Conservation (phyloP, 2,113 vertebrate species). For the Alligator sinensis region DNA sequence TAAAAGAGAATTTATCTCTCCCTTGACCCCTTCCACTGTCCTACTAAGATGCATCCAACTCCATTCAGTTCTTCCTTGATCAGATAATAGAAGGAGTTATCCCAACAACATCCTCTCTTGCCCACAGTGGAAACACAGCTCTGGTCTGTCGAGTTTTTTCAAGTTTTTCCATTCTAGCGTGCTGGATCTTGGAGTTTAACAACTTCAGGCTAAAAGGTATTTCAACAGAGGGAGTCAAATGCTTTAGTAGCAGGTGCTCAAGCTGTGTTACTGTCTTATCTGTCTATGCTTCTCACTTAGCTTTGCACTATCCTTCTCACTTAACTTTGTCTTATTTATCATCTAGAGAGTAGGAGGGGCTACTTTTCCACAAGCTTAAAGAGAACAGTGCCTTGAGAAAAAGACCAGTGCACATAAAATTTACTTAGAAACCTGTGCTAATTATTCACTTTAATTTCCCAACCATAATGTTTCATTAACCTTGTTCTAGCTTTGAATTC, state of each 20-base stretch:
- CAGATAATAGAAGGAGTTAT: background rate
- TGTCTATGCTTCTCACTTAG: background rate
- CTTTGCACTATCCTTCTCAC: background rate
- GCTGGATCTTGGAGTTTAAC: too few relatives aligned
- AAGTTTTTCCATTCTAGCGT: too few relatives aligned
- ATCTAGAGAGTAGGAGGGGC: background rate
- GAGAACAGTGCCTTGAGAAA: background rate
- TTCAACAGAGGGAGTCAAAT: background rate
- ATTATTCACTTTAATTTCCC: conserved; percentile 19
- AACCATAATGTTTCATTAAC: conserved; percentile 43
- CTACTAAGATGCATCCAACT: background rate
- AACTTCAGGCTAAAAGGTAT: background rate
- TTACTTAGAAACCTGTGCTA: background rate
- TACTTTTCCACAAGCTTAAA: background rate
- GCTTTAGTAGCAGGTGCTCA: too few relatives aligned
- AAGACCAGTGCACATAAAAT: background rate
- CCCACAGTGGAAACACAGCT: too few relatives aligned
- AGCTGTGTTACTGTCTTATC: background rate
- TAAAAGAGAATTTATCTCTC: background rate
- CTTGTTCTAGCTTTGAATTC: conserved; percentile 25
- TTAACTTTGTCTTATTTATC: background rate
- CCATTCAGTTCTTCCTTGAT: background rate
- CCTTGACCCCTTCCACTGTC: background rate
- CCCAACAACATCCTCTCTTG: background rate
- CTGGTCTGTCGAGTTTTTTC: too few relatives aligned